Percentiles rank a stretch among this genome's conserved stretches.
These are phyloP conservation scores for Tromatobia lineatoria DNA, from an alignment of 2,888 invertebrate species.

Conservation along the genomic window DNA sequence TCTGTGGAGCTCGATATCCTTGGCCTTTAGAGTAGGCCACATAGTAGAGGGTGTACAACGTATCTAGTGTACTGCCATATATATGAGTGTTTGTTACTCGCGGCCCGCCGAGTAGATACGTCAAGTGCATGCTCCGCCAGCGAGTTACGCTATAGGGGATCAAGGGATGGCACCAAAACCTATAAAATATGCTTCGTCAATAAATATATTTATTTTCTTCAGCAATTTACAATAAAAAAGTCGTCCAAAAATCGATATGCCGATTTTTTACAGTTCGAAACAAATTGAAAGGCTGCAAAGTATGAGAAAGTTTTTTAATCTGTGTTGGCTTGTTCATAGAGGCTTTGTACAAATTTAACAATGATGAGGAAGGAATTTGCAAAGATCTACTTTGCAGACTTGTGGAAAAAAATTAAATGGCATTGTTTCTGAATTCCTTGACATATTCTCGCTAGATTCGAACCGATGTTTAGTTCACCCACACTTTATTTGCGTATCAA, in stretches of 20 bases:
- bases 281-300: too few relatives aligned
- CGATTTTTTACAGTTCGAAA: not conserved
- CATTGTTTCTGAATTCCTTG: too few relatives aligned
- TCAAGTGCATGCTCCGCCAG: constrained; percentile 17
- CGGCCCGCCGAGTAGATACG: constrained; percentile 26
- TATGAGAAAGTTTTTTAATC: too few relatives aligned
- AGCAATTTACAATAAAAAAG: not conserved
- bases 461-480: too few relatives aligned
- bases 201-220: not conserved
- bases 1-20: constrained; percentile 62
- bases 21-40: constrained; percentile 63
- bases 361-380: too few relatives aligned
- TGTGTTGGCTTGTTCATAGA: too few relatives aligned
- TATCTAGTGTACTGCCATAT: constrained; percentile 24
- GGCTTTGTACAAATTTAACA: too few relatives aligned
- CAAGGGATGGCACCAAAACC: not conserved
- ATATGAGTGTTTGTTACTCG: constrained; percentile 25
- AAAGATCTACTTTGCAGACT: too few relatives aligned
- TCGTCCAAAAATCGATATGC: not conserved
- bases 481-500: too few relatives aligned
- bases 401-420: too few relatives aligned
- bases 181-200: not conserved
- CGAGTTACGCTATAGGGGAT: not conserved
- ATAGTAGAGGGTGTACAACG: constrained; percentile 52
- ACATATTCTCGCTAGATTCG: too few relatives aligned